Evolutionary conservation across 2,113 vertebrate genomes (phyloP).

Genomic region (Irena cyanogastra): DNA sequence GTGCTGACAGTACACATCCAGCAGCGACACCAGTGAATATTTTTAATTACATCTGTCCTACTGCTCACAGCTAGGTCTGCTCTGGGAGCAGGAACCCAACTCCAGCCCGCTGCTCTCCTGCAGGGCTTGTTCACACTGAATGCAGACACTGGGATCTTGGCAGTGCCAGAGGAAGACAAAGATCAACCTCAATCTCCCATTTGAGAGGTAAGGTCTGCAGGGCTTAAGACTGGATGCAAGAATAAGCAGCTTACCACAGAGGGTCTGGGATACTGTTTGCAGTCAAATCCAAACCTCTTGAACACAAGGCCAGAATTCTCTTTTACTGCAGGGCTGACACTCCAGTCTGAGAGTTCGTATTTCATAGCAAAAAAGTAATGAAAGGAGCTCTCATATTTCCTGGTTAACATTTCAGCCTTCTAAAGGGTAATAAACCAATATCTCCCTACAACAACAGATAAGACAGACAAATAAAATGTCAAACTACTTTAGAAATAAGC

Average conservation of each 20-base stretch:
- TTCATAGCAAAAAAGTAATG: not conserved
- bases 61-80: not conserved
- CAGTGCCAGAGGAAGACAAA: not conserved
- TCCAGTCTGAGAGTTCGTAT: not conserved
- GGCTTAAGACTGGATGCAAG: not conserved
- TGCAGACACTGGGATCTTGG: not conserved
- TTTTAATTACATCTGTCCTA: not conserved
- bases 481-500: conserved; percentile 42
- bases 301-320: not conserved
- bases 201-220: not conserved
- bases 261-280: not conserved
- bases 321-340: not conserved
- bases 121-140: fast-evolving
- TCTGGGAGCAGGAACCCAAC: not conserved
- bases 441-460: conserved; percentile 35
- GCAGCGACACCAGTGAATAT: not conserved
- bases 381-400: conserved; percentile 2
- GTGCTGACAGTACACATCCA: fast-evolving
- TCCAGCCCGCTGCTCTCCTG: fast-evolving
- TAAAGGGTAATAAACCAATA: conserved; percentile 49
- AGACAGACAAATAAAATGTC: conserved; percentile 50
- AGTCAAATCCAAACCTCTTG: not conserved
- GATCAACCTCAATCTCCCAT: not conserved
- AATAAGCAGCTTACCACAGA: not conserved
- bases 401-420: conserved; percentile 32